A percentile compares a stretch with the other conserved stretches of the same genome.
phyloP scores from a whole-genome alignment of 1,140 invertebrate genomes.

The Anoplolepis gracilipes region DNA sequence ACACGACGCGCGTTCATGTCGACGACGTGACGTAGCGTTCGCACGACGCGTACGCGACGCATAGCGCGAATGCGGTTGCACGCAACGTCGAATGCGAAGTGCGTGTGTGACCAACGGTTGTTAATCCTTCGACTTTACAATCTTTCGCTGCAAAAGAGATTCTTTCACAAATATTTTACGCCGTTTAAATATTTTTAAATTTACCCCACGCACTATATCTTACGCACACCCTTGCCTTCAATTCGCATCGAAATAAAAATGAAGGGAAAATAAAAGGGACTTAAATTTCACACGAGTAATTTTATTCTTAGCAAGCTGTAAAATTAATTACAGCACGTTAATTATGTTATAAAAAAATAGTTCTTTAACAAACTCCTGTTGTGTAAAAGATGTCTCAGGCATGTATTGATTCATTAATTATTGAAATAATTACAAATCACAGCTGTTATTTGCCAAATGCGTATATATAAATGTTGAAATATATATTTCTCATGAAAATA shows the following conservation, averaged over 20 bases:
- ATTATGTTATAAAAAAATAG: not conserved
- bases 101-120: constrained; percentile 41
- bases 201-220: not conserved
- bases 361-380: not conserved
- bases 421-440: not conserved
- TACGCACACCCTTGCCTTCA: not conserved
- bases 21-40: not conserved
- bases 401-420: constrained; percentile 2
- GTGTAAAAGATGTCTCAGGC: not conserved
- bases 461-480: not conserved
- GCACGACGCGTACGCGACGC: constrained; percentile 1
- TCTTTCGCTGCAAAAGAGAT: too few species aligned
- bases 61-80: not conserved
- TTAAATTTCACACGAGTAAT: not conserved
- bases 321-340: not conserved
- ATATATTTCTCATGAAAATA: not conserved
- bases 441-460: not conserved
- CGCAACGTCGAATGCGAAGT: not conserved
- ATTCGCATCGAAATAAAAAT: not conserved
- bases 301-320: not conserved
- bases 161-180: not conserved
- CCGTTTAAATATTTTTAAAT: not conserved
- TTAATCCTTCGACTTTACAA: constrained; percentile 2
- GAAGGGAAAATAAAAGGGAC: not conserved
- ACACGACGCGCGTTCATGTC: constrained; percentile 3